Evolutionary conservation across 1,140 invertebrate species (phyloP), one percentile per base, ranked within the genome.

Genomic region (Aphaenogaster ashmeadi): DNA sequence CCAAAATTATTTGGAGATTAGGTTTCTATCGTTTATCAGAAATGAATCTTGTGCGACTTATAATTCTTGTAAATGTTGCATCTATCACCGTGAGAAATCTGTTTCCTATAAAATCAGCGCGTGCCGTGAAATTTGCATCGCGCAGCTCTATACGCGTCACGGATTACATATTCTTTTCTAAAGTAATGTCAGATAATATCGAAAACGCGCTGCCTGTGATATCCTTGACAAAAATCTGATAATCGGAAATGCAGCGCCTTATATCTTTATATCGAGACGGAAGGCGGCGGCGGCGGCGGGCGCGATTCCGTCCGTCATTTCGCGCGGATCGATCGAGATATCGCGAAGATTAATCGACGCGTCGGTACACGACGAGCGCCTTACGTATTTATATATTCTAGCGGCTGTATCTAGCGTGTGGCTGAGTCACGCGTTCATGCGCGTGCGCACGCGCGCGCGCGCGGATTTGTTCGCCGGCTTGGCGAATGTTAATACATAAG

Each of bases 341-440:
- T 84, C 80, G 50, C 80, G 80, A 84, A 83, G 79, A 83, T 83
- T 83, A 83, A 83, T 83, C 79, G 79, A 83, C 80, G 66, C 79
- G 80, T 47, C 54, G 52, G 52, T 72, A 47, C 18, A 83, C 8
- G 66, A 83, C 80, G 69, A 84, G n/a, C 56, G 69, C 69, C 38
- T 84, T 84, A 84, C 69, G 69, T 84, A 84, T 84, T 84, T 84
- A 84, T 84, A 84, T 84, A 84, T 84, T 84, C 80, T 62, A 84
- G 41, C 54, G 54, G 64, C 64, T 41, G 58, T 47, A 69, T 69
- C 79, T 81, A 81, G 11, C 38, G 36, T 27, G 75, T 9, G 71
- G 69, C 71, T 90, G 89, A 90, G 89, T 90, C 89, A 90, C 80
- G 86, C 74, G 80, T 56, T 56, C 60, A 8, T 21, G 80, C 71